Evolutionary conservation across 2,888 invertebrate genomes (phyloP).

Genomic region (Drosophila tanythrix): DNA sequence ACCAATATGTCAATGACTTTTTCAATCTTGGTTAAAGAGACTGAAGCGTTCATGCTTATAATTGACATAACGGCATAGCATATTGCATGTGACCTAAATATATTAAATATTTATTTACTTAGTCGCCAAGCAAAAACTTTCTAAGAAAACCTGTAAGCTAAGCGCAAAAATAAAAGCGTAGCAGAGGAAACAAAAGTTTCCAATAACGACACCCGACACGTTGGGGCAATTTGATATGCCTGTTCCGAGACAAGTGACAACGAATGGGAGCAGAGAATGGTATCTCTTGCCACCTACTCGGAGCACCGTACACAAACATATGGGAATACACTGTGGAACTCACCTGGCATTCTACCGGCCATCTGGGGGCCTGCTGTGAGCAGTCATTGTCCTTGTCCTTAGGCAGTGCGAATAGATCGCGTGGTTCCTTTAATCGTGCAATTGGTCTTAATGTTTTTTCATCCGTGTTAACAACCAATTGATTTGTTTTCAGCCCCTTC

Average conservation of each 20-base stretch:
- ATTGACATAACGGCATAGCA: background rate
- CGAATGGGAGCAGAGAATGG: background rate
- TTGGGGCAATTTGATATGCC: slow-evolving; percentile 5
- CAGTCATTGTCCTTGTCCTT: slow-evolving; percentile 88
- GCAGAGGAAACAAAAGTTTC: slow-evolving; percentile 5
- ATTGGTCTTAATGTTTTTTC: slow-evolving; percentile 87
- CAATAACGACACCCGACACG: slow-evolving; percentile 10
- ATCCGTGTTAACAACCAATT: slow-evolving; percentile 89
- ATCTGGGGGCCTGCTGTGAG: slow-evolving; percentile 92
- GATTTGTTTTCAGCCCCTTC: slow-evolving; percentile 88
- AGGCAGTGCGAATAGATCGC: slow-evolving; percentile 90
- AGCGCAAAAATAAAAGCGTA: background rate
- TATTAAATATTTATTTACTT: slow-evolving; percentile 10
- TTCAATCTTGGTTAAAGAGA: background rate
- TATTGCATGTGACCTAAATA: slow-evolving; percentile 19
- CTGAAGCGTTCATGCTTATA: background rate
- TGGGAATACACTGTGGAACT: slow-evolving; percentile 45
- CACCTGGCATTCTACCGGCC: slow-evolving; percentile 96
- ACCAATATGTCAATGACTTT: background rate
- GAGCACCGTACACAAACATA: background rate
- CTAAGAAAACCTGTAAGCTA: slow-evolving; percentile 3
- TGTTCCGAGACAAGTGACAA: background rate
- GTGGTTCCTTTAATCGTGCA: slow-evolving; percentile 89
- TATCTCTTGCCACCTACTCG: background rate
- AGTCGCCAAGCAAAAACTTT: slow-evolving; percentile 9